Conservation (phyloP, 2,888 invertebrate genomes). For the Perizoma affinitatum region DNA sequence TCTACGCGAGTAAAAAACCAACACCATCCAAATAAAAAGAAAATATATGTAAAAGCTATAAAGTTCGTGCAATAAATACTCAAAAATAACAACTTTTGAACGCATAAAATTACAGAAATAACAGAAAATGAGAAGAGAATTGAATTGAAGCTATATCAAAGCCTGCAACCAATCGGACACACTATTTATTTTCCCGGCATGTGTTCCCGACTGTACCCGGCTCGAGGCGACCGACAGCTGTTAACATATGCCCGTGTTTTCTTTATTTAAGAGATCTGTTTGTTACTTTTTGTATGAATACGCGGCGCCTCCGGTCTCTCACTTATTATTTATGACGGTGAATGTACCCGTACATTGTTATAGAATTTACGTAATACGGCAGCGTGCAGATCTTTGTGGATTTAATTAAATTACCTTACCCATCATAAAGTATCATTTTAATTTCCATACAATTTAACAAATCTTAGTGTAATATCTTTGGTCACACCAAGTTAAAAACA, state of each 20-base stretch:
- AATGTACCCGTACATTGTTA: constrained; percentile 57
- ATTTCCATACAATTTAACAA: no score
- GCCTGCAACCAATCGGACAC: constrained; percentile 26
- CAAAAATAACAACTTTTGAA: no score
- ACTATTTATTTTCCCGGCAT: constrained; percentile 36
- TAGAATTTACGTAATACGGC: constrained; percentile 41
- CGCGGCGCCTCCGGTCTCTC: constrained; percentile 80
- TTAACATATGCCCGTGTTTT: constrained; percentile 82
- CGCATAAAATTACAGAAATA: no score
- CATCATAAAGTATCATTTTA: no score
- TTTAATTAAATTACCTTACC: no score
- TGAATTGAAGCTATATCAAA: constrained; percentile 16
- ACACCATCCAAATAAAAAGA: no score
- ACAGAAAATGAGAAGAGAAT: background rate
- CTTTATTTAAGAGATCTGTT: constrained; percentile 83
- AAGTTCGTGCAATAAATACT: no score
- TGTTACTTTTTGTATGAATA: constrained; percentile 81
- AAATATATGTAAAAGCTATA: no score
- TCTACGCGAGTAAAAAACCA: no score
- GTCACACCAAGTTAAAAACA: no score
- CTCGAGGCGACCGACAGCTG: constrained; percentile 67
- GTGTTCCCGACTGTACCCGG: constrained; percentile 27
- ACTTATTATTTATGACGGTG: constrained; percentile 80
- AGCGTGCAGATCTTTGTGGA: constrained; percentile 8
- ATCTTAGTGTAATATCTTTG: no score